A percentile compares a stretch with the other conserved stretches of the same genome.
Conservation (phyloP, 2,113 vertebrate genomes). For the Dunckerocampus dactyliophorus region DNA sequence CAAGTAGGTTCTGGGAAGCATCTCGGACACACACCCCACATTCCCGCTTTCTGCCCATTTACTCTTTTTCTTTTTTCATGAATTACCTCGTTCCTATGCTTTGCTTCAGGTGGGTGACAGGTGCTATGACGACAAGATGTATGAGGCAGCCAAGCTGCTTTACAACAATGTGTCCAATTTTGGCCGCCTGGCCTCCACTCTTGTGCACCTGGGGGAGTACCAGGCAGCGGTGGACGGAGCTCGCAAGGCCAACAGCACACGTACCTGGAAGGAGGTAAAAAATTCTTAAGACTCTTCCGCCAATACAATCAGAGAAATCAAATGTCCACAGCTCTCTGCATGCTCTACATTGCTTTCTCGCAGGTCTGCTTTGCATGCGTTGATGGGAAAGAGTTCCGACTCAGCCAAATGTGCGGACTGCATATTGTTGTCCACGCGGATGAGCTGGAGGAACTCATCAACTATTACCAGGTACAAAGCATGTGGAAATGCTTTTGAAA, state of each 20-base stretch:
- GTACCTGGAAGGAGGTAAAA: constrained; percentile 96
- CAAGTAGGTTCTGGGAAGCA: constrained; percentile 76
- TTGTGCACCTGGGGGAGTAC: constrained; percentile 96
- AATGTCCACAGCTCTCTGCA: not conserved
- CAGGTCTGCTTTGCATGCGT: constrained; percentile 99
- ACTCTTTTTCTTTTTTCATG: not conserved
- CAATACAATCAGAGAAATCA: not conserved
- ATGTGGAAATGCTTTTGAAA: not conserved
- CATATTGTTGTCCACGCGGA: constrained; percentile 98
- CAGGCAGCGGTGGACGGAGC: constrained; percentile 97
- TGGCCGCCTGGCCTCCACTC: constrained; percentile 91
- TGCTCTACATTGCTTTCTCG: constrained; percentile 1
- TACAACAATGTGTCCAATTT: constrained; percentile 99
- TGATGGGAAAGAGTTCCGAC: constrained; percentile 95
- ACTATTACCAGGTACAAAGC: constrained; percentile 90
- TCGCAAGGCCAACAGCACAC: constrained; percentile 97
- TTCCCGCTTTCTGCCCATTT: not conserved
- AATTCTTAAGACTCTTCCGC: not conserved
- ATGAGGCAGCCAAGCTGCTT: constrained; percentile 93
- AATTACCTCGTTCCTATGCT: not conserved
- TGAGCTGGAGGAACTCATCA: constrained; percentile 97
- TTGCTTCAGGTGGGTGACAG: constrained; percentile 88
- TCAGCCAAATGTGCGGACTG: constrained; percentile 97
- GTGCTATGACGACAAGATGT: constrained; percentile 99
- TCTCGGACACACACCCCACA: not conserved